Conservation (phyloP, 92 coral and sea anemone species). For the Umimayanthus kanabou region DNA sequence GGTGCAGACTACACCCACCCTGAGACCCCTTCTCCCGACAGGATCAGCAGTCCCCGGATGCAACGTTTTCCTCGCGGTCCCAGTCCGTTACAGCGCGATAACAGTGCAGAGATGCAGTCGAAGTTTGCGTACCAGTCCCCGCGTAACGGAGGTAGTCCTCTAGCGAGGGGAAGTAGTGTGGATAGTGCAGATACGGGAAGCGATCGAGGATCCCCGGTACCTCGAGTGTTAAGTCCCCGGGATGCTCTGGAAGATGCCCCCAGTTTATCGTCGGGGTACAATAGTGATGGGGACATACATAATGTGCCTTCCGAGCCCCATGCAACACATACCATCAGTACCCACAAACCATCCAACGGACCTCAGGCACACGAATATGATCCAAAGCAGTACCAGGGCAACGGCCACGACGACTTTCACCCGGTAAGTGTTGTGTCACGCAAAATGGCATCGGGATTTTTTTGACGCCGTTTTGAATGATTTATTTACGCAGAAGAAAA, state of each 20-base stretch:
- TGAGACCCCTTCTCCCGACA: constrained; percentile 22
- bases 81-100: constrained; percentile 64
- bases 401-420: constrained; percentile 73
- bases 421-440: constrained; percentile 62
- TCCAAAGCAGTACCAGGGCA: constrained; percentile 92
- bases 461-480: no score
- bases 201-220: constrained; percentile 59
- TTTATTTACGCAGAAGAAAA: no score
- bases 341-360: constrained; percentile 49
- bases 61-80: constrained; percentile 31
- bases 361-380: constrained; percentile 80
- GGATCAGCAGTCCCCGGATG: constrained; percentile 25
- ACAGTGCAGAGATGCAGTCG: constrained; percentile 64
- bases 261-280: constrained; percentile 96
- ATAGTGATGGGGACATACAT: constrained; percentile 84
- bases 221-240: constrained; percentile 44
- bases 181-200: constrained; percentile 34
- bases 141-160: constrained; percentile 69
- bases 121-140: constrained; percentile 60
- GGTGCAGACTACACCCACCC: constrained; percentile 16
- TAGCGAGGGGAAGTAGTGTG: constrained; percentile 33
- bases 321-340: constrained; percentile 34
- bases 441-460: neutral
- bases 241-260: constrained; percentile 82
- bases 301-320: constrained; percentile 56